These are phyloP conservation scores for Paradisaea rubra DNA, from an alignment of 2,113 vertebrate species.

Conservation along the genomic window DNA sequence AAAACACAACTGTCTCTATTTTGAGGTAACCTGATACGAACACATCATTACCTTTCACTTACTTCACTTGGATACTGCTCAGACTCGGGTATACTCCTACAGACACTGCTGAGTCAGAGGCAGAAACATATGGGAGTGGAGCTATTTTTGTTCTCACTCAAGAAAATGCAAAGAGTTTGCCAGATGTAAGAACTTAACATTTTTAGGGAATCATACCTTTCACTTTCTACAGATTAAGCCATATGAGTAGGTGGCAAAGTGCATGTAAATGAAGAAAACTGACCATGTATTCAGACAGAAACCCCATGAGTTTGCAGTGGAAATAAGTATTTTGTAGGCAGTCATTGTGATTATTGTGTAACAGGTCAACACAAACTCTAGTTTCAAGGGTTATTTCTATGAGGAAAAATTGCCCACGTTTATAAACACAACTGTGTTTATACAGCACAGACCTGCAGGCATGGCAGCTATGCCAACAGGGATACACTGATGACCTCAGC, in stretches of 20 bases:
- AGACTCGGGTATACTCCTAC: constrained; percentile 17
- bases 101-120: constrained; percentile 45
- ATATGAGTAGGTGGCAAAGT: not conserved
- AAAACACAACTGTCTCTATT: not conserved
- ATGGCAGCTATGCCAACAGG: not conserved
- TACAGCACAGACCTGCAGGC: not conserved
- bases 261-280: not conserved
- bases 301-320: not conserved
- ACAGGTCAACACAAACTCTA: not conserved
- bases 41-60: not conserved
- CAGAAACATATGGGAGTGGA: constrained; percentile 27
- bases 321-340: not conserved
- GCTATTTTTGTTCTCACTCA: constrained; percentile 9
- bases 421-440: not conserved
- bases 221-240: not conserved
- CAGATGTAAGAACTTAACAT: not conserved
- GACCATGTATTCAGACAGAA: not conserved
- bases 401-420: not conserved
- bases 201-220: not conserved
- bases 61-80: not conserved
- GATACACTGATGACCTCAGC: not conserved
- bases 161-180: not conserved
- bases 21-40: not conserved
- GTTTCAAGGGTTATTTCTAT: not conserved
- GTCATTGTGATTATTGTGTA: not conserved